Evolutionary conservation across 2,888 invertebrate genomes (phyloP), one percentile per base, ranked within the genome.

Genomic region (Cataglyphis livida): DNA sequence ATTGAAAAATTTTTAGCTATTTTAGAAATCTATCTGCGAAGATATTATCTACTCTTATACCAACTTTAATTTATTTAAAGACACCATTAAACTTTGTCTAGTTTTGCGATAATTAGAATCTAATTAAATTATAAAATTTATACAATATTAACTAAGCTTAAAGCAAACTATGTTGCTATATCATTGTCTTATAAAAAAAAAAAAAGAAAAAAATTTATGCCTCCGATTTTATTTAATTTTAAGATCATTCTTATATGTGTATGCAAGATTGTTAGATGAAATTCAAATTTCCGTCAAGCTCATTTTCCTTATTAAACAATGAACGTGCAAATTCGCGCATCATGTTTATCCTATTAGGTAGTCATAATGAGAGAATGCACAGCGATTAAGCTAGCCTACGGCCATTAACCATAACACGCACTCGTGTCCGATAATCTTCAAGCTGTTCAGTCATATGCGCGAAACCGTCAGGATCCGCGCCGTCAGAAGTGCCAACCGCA

Each of bases 401-500:
- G 75, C 38, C 85, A 82, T 89, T 88, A 88, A 88, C 84, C 88
- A 48, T 79, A 79, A 76, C 84, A 82, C 70, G 85, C 81, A 78
- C 81, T 76, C 62, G 62, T 71, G 61, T 68, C 82, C 82, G 83
- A 89, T 86, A 89, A 86, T 85, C 89, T 83, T 81, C 78, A 81
- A 76, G 68, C 75, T 75, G 32, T 61, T 59, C 79, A 59, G 74
- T 82, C 78, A 84, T 85, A 85, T 89, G 90, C 87, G 88, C 85
- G 84, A 79, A 90, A 87, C 85, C 87, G 90, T 89, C 90, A 90
- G 89, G 90, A 87, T 85, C 84, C 84, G 84, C 85, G 84, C 86
- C 90, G 85, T 90, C 90, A 90, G 89, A 86, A 90, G 91, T 91
- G 91, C 89, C 91, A 90, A 76, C 85, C 90, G 86, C 91, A 90